Conservation (phyloP, 2,113 vertebrate genomes). For the Pomatostomus ruficeps region DNA sequence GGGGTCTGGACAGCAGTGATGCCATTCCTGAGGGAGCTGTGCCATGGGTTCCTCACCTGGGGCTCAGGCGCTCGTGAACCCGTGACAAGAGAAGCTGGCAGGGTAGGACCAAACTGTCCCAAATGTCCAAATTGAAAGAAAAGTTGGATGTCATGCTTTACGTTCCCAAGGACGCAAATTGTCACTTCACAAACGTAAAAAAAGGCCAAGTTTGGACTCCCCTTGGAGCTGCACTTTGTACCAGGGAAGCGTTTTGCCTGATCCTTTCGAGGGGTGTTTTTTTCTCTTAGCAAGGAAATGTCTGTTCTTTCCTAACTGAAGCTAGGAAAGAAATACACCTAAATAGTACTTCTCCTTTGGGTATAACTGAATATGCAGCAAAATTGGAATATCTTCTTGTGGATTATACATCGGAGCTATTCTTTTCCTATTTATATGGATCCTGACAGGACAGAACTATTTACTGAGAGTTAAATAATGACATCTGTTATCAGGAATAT, state of each 20-base stretch:
- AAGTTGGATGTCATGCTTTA: neutral
- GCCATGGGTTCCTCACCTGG: rapidly evolving
- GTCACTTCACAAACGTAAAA: neutral
- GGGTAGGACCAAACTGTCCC: neutral
- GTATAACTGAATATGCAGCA: neutral
- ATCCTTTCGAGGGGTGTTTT: rapidly evolving
- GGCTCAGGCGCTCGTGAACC: rapidly evolving
- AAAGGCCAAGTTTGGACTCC: neutral
- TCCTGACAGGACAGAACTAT: neutral
- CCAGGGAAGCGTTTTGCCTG: neutral
- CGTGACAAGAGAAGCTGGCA: neutral
- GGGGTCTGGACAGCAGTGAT: rapidly evolving
- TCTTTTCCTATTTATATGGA: neutral
- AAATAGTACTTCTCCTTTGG: neutral
- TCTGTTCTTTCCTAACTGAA: neutral
- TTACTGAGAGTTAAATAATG: slow-evolving; percentile 16
- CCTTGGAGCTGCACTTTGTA: neutral
- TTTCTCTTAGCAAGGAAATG: neutral
- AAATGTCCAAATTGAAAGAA: neutral
- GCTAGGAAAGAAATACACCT: neutral
- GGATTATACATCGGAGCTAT: neutral
- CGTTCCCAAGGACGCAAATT: neutral
- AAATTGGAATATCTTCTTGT: neutral
- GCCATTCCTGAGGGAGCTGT: neutral
- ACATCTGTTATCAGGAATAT: slow-evolving; percentile 45